phyloP scores from a whole-genome alignment of 1,140 invertebrate genomes.

The Drosophila hydei region DNA sequence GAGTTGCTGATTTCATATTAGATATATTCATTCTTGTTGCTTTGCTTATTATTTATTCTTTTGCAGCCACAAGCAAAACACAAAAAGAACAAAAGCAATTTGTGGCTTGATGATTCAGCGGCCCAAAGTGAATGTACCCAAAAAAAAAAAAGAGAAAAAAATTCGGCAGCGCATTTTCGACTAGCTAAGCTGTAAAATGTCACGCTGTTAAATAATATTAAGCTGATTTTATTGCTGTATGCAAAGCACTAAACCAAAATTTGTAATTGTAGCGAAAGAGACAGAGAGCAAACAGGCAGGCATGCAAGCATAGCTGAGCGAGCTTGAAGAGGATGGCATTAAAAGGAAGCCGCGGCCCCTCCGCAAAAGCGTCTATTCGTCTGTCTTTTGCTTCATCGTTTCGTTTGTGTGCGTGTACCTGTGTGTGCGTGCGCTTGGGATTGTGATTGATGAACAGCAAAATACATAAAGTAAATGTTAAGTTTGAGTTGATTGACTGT shows the following conservation, averaged over 20 bases:
- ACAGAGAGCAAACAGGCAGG: neutral
- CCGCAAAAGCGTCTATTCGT: slow-evolving; percentile 9
- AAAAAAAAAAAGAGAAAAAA: neutral
- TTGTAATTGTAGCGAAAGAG: slow-evolving; percentile 1
- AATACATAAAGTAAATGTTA: neutral
- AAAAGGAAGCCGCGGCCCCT: slow-evolving; percentile 24
- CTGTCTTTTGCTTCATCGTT: slow-evolving; percentile 1
- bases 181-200: slow-evolving; percentile 35
- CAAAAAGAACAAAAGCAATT: slow-evolving; percentile 19
- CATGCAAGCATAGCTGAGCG: neutral
- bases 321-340: neutral
- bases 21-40: slow-evolving; percentile 32
- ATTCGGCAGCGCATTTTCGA: slow-evolving; percentile 10
- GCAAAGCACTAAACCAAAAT: slow-evolving; percentile 6
- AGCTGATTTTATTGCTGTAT: slow-evolving; percentile 25
- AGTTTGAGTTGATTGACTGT: neutral
- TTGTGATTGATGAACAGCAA: slow-evolving; percentile 20
- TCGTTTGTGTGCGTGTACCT: neutral
- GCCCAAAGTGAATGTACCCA: slow-evolving; percentile 65
- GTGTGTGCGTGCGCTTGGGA: slow-evolving; percentile 1
- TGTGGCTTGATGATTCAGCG: slow-evolving; percentile 63
- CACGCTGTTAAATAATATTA: slow-evolving; percentile 34
- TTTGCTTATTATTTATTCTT: slow-evolving; percentile 64
- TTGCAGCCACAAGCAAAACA: slow-evolving; percentile 28
- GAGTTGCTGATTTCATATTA: slow-evolving; percentile 71